Conservation (phyloP, 2,113 vertebrate species). For the Nothocercus nigrocapillus region DNA sequence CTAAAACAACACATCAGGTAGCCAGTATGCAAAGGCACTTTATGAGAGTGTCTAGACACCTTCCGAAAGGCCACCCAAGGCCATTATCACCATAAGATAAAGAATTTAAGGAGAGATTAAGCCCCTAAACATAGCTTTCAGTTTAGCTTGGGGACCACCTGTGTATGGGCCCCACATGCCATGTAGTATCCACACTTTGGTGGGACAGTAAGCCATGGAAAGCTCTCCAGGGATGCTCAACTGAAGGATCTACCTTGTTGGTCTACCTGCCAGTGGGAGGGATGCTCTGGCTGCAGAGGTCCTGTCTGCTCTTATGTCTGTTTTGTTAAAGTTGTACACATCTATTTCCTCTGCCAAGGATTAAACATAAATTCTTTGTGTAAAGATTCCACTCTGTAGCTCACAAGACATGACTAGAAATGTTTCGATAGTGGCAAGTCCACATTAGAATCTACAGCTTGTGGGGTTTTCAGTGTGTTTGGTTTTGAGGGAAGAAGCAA, state of each 20-base stretch:
- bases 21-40: background rate
- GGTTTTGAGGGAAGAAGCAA: background rate
- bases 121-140: background rate
- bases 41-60: background rate
- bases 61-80: background rate
- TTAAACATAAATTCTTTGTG: background rate
- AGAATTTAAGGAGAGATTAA: background rate
- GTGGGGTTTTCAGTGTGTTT: background rate
- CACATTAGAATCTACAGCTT: background rate
- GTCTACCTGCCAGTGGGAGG: fast-evolving
- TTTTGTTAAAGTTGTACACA: fast-evolving
- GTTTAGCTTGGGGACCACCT: background rate
- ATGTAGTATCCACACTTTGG: background rate
- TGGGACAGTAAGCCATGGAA: fast-evolving
- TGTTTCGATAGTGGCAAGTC: background rate
- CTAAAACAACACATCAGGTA: background rate
- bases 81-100: background rate
- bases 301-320: background rate
- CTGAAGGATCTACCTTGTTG: fast-evolving
- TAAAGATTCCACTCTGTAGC: background rate
- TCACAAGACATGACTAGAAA: background rate
- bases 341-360: background rate
- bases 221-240: background rate
- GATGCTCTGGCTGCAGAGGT: background rate
- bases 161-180: background rate